A percentile compares a stretch with the other conserved stretches of the same genome.
Conservation (phyloP, 2,797 vertebrate species). For the Pangasius djambal region DNA sequence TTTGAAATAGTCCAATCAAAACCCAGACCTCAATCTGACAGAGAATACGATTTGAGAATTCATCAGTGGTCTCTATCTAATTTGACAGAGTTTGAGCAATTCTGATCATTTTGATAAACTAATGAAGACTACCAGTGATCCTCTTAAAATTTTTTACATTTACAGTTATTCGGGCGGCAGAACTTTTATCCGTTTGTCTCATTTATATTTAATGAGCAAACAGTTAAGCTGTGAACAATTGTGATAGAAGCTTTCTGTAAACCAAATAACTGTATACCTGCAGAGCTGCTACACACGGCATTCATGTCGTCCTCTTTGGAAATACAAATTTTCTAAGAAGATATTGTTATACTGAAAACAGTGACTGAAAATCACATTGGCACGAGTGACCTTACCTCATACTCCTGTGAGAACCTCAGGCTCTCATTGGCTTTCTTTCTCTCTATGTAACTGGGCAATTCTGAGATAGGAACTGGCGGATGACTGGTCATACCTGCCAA, state of each 20-base stretch:
- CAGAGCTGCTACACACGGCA: neutral
- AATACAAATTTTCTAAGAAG: neutral
- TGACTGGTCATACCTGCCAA: constrained; percentile 95
- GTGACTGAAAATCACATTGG: neutral
- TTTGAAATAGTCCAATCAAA: neutral
- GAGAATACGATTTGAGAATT: neutral
- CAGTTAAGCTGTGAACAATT: too few relatives aligned
- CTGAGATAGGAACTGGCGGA: constrained; percentile 91
- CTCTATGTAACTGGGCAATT: constrained; percentile 95
- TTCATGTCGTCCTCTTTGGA: neutral
- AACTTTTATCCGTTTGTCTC: neutral
- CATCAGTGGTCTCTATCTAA: neutral
- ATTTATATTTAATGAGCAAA: neutral
- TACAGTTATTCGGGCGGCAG: neutral
- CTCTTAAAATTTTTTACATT: neutral
- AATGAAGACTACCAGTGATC: neutral
- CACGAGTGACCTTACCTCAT: constrained; percentile 84
- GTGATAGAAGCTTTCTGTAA: too few relatives aligned
- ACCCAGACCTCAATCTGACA: neutral
- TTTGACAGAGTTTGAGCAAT: too few relatives aligned
- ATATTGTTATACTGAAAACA: neutral
- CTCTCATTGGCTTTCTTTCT: constrained; percentile 98
- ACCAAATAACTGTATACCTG: neutral
- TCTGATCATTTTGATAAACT: neutral
- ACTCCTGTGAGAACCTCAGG: constrained; percentile 98